Conservation (phyloP, 2,113 vertebrate species). For the Origma solitaria region DNA sequence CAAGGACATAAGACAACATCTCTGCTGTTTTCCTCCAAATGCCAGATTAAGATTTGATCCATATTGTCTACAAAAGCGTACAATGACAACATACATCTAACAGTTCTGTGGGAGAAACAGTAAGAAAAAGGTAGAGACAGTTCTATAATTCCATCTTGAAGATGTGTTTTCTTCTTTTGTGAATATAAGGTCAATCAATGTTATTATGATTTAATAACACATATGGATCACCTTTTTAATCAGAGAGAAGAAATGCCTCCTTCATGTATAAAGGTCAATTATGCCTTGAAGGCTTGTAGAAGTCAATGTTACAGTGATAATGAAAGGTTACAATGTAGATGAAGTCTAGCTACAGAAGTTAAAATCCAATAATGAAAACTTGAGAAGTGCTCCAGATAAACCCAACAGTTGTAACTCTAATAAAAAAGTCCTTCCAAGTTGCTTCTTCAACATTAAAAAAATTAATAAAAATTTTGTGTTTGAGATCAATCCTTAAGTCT, state of each 20-base stretch:
- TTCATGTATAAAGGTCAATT: constrained; percentile 50
- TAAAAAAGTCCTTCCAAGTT: constrained; percentile 36
- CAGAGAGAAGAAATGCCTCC: constrained; percentile 30
- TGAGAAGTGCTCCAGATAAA: constrained; percentile 45
- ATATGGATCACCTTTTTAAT: neutral
- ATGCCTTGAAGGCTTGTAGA: constrained; percentile 32
- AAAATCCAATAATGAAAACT: constrained; percentile 52
- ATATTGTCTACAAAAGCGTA: neutral
- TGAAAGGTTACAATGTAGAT: constrained; percentile 56
- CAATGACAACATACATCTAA: neutral
- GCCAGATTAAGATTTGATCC: neutral
- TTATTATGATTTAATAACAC: constrained; percentile 24
- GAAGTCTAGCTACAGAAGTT: constrained; percentile 29
- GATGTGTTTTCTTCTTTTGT: neutral
- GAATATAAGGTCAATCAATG: neutral
- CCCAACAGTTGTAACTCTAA: constrained; percentile 25
- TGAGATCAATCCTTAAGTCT: constrained; percentile 29
- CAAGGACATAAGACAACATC: neutral
- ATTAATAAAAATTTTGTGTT: constrained; percentile 6
- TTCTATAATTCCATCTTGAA: neutral
- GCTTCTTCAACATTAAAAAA: constrained; percentile 9
- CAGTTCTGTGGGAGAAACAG: neutral
- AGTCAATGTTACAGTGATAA: constrained; percentile 52
- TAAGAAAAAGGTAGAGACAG: neutral
- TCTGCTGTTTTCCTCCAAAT: neutral